Evolutionary conservation across 1,140 invertebrate species (phyloP).

Genomic region (Lasioglossum albipes): DNA sequence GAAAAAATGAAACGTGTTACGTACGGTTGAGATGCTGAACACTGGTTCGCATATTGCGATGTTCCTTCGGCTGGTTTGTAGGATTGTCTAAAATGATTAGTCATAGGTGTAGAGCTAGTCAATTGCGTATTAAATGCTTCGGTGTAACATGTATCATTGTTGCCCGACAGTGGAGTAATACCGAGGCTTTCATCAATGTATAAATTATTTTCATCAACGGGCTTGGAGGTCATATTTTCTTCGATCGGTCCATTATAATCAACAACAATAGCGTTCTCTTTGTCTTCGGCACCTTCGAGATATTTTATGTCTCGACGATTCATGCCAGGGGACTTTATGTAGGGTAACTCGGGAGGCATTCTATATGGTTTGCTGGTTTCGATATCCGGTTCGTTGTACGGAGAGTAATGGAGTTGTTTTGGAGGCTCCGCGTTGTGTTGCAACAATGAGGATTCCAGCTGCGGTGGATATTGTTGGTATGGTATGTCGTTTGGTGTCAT

Average conservation of each 20-base stretch:
- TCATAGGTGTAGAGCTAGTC: constrained; percentile 73
- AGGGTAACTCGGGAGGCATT: constrained; percentile 73
- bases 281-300: constrained; percentile 74
- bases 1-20: constrained; percentile 28
- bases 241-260: constrained; percentile 69
- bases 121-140: constrained; percentile 70
- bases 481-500: constrained; percentile 61
- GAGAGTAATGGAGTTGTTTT: constrained; percentile 67
- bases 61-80: constrained; percentile 64
- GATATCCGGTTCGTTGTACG: constrained; percentile 58
- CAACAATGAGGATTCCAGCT: constrained; percentile 59
- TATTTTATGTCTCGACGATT: constrained; percentile 75
- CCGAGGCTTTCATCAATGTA: constrained; percentile 74
- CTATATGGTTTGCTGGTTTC: constrained; percentile 70
- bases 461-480: constrained; percentile 66
- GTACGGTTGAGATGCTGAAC: constrained; percentile 49
- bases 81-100: constrained; percentile 69
- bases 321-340: constrained; percentile 75
- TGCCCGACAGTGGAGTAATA: constrained; percentile 64
- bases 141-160: constrained; percentile 72
- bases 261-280: constrained; percentile 72
- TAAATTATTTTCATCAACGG: constrained; percentile 65
- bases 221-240: constrained; percentile 58
- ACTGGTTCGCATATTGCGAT: constrained; percentile 54
- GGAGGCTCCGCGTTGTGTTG: constrained; percentile 61